Percentiles rank a stretch among this genome's conserved stretches.
These are phyloP conservation scores for Cygnus atratus DNA, from an alignment of 2,113 vertebrate species.

Conservation along the genomic window DNA sequence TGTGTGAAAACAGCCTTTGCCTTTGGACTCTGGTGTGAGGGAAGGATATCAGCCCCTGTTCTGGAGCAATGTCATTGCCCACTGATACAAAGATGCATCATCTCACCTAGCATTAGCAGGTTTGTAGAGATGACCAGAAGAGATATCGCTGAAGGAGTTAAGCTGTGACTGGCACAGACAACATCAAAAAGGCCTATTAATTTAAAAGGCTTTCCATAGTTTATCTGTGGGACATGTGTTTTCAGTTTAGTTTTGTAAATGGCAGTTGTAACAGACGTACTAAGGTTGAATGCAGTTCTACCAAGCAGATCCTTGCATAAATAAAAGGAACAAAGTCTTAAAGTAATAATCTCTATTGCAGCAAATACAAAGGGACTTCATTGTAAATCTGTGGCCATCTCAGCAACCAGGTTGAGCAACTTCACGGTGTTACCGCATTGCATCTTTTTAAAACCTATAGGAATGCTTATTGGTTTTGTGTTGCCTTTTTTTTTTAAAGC, in stretches of 20 bases:
- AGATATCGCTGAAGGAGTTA: background rate
- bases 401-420: background rate
- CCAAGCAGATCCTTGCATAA: conserved; percentile 36
- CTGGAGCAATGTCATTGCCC: background rate
- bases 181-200: conserved; percentile 26
- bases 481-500: background rate
- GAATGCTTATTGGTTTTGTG: background rate
- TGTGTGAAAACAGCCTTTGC: background rate
- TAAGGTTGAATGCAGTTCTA: conserved; percentile 14
- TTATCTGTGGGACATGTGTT: conserved; percentile 66
- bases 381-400: background rate
- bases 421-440: background rate
- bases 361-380: background rate
- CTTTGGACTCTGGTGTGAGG: background rate
- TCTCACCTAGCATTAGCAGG: background rate
- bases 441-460: background rate
- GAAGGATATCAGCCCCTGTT: background rate
- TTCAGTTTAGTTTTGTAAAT: conserved; percentile 68
- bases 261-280: conserved; percentile 27
- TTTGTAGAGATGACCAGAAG: background rate
- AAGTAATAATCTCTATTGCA: background rate
- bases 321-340: conserved; percentile 26
- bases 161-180: conserved; percentile 2
- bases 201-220: conserved; percentile 46
- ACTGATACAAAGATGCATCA: background rate